Evolutionary conservation across 1,140 invertebrate species (phyloP), one percentile per base, ranked within the genome.

Genomic region (Anoplophora glabripennis): DNA sequence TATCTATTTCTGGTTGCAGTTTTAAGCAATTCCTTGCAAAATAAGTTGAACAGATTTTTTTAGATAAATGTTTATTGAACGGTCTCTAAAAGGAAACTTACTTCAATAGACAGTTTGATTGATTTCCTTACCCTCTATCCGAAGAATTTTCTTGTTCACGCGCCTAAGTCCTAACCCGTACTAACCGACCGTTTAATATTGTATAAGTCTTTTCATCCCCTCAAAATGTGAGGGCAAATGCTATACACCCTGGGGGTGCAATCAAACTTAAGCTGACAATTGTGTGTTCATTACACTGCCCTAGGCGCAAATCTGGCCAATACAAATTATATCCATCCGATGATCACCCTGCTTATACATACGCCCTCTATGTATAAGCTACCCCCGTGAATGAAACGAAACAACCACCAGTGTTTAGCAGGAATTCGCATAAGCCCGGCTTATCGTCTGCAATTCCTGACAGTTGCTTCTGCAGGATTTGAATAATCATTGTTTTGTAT

Each of bases 271-370:
- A 75, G 74, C 74, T 64, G 74, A 72, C 74, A 74, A 75, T 75
- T 75, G 74, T 75, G 72, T 72, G 74, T 75, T 75, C 74, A 75
- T 75, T 75, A 75, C 72, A 71, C 65, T 68, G 70, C 69, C 72
- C 64, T 56, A 64, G 72, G 74, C 70, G 72, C 63, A 75, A 75
- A 75, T 75, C 74, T 75, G 74, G 74, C 74, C 74, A 75, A 75
- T 75, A 75, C 74, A 75, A 75, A 75, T 75, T 75, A 74, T 74
- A 73, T 74, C 67, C 72, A 66, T 68, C 63, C 57, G 67, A 63
- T 70, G 64, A 67, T 67, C 61, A 59, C 61, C 61, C 57, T 55
- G 46, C 48, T 54, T 64, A 53, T 45, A 53, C 59, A 41, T 61
- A 57, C 56, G 54, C 56, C 61, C 45, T 59, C 59, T 60, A 41